Conservation (phyloP, 1,140 invertebrate genomes). For the Aleiodes sp. region DNA sequence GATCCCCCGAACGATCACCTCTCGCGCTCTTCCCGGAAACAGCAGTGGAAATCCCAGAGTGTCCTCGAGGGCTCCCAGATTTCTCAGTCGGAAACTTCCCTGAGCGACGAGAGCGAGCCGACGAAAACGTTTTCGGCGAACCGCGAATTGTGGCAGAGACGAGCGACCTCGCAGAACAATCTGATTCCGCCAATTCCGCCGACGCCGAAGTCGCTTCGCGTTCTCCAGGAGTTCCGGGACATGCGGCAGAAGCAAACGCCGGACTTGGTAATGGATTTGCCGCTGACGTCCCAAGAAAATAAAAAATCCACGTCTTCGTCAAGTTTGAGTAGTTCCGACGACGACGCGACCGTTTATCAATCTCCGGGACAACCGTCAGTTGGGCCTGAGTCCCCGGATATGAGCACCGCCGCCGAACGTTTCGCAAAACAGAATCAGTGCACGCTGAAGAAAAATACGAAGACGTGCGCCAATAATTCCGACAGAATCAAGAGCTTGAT, state of each 20-base stretch:
- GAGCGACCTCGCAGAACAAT: conserved; percentile 69
- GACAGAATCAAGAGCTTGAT: conserved; percentile 28
- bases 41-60: conserved; percentile 66
- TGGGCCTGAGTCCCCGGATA: conserved; percentile 73
- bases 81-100: neutral
- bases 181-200: conserved; percentile 49
- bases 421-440: conserved; percentile 84
- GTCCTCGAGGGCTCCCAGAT: conserved; percentile 52
- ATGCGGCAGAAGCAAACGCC: conserved; percentile 78
- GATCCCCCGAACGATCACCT: neutral
- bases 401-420: conserved; percentile 77
- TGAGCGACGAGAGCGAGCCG: too few species aligned
- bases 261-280: conserved; percentile 90
- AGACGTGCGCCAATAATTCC: conserved; percentile 46
- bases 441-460: conserved; percentile 81
- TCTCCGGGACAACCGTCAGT: conserved; percentile 49
- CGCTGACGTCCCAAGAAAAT: conserved; percentile 67
- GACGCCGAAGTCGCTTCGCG: conserved; percentile 55
- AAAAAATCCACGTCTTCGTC: conserved; percentile 64
- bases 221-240: conserved; percentile 63
- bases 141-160: conserved; percentile 71
- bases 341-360: conserved; percentile 46
- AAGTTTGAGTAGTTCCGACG: conserved; percentile 60
- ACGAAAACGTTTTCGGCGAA: conserved; percentile 63
- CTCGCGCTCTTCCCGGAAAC: conserved; percentile 48